These are phyloP conservation scores for Hydrolagus colliei DNA, from an alignment of 2,797 vertebrate species.

Conservation along the genomic window DNA sequence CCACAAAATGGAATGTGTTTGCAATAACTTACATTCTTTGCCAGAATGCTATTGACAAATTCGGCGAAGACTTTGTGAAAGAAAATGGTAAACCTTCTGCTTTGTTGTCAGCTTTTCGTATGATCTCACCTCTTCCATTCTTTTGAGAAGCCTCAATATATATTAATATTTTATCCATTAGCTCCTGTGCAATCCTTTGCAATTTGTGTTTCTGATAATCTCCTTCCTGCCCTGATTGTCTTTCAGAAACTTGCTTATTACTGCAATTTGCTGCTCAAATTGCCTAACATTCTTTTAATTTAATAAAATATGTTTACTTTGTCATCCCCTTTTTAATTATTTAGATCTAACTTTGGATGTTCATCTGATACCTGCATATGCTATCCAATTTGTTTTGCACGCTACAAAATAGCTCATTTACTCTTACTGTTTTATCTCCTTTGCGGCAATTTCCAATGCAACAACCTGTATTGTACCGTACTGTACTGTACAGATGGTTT, in stretches of 20 bases:
- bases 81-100: no score
- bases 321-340: background rate
- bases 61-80: no score
- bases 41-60: no score
- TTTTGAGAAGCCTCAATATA: no score
- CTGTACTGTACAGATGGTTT: no score
- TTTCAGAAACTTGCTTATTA: background rate
- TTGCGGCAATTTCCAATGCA: background rate
- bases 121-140: no score
- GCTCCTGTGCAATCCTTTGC: no score
- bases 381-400: background rate
- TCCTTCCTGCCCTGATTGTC: background rate
- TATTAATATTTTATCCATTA: no score
- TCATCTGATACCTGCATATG: background rate
- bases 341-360: background rate
- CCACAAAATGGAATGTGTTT: no score
- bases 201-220: background rate
- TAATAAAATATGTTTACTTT: background rate
- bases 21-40: no score
- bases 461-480: no score
- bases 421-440: constrained; percentile 8
- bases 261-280: background rate
- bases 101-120: no score
- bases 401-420: background rate
- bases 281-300: background rate